Conservation (phyloP, 30 jellyfish, hydroid and myxozoan genomes). For the Aurelia sp. region DNA sequence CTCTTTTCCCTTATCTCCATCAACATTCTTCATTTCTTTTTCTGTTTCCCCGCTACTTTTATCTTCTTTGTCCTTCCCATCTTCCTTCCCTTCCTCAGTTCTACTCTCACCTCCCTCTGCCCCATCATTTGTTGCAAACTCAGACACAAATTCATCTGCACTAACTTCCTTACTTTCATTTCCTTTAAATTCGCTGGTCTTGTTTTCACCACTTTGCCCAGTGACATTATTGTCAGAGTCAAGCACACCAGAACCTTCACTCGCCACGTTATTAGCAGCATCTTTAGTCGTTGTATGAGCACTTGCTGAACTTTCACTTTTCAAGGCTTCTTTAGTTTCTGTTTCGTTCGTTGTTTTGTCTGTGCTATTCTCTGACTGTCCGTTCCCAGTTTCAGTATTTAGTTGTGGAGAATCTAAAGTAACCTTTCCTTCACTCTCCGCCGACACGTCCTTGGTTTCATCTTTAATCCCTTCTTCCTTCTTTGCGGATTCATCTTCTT, state of each 20-base stretch:
- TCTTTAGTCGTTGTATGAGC: no score
- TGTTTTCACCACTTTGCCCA: neutral
- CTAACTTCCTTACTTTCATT: neutral
- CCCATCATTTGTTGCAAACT: neutral
- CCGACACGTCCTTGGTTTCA: neutral
- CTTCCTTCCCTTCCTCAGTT: neutral
- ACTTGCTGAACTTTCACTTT: no score
- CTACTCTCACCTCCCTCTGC: neutral
- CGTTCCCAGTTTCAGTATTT: neutral
- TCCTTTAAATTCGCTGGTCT: neutral
- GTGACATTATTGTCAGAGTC: neutral
- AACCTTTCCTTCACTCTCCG: no score
- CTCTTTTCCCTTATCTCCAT: slow-evolving; percentile 1
- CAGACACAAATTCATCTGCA: slow-evolving; percentile 5
- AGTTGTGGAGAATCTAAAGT: no score
- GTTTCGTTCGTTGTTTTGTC: neutral
- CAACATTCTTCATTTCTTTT: neutral
- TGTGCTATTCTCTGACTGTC: neutral
- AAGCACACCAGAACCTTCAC: no score
- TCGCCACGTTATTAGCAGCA: no score
- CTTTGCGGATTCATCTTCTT: slow-evolving; percentile 1
- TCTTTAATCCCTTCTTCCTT: neutral
- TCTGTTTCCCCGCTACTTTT: neutral
- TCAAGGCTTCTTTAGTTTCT: neutral
- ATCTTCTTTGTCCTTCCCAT: neutral